Evolutionary conservation across 1,140 invertebrate species (phyloP).

Genomic region (Arion vulgaris): DNA sequence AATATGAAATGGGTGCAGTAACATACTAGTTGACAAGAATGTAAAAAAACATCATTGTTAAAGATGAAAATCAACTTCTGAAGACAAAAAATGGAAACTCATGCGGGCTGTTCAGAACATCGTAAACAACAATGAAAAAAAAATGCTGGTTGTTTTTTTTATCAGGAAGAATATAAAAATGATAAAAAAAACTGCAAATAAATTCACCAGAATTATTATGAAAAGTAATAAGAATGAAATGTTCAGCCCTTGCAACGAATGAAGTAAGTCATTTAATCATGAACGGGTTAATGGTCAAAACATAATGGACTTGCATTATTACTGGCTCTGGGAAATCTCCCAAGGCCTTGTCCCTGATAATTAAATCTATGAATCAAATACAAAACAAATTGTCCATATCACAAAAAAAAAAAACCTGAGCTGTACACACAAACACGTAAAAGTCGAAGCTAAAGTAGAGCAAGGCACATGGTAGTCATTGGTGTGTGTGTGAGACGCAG

Average conservation of each 20-base stretch:
- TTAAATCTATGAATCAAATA: conserved; percentile 7
- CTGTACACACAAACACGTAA: conserved; percentile 36
- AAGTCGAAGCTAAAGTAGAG: conserved; percentile 49
- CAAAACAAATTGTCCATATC: background rate
- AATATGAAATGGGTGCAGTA: conserved; percentile 5
- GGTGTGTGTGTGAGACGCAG: background rate
- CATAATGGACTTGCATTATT: background rate
- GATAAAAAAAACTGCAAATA: background rate
- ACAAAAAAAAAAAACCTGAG: background rate
- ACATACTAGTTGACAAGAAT: background rate
- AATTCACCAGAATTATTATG: background rate
- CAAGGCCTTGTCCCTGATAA: conserved; percentile 8
- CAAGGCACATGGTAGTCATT: conserved; percentile 31
- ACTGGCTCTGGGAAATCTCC: conserved; percentile 5
- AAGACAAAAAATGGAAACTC: background rate
- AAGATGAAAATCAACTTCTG: background rate
- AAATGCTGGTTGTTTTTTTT: background rate
- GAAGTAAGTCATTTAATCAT: background rate
- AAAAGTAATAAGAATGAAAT: background rate
- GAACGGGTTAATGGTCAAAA: background rate
- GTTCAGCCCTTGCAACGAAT: background rate
- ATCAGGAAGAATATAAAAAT: background rate
- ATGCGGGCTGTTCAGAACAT: background rate
- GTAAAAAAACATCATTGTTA: background rate
- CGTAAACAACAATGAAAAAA: background rate